These are phyloP conservation scores for Spatulosminthurus flaviceps DNA, from an alignment of 2,888 invertebrate genomes.

Conservation along the genomic window DNA sequence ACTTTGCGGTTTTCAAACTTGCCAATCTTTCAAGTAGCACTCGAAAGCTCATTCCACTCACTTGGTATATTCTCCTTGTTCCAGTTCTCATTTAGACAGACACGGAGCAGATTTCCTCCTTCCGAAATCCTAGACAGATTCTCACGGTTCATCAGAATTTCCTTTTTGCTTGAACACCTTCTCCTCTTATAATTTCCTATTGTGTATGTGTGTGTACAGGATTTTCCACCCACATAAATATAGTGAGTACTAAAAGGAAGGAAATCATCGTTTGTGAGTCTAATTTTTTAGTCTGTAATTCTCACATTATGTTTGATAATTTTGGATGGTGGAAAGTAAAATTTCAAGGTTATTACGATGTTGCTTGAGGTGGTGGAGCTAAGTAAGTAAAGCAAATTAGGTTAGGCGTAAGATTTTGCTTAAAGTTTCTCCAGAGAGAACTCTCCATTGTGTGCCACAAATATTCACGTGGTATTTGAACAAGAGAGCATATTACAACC, in stretches of 20 bases:
- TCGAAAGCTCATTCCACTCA: not conserved
- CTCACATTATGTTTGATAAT: not conserved
- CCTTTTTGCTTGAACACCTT: not conserved
- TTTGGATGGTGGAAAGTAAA: not conserved
- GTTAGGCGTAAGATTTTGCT: no score
- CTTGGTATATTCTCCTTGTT: no score
- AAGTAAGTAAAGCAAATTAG: no score
- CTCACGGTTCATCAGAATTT: constrained; percentile 26
- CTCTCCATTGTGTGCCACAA: constrained; percentile 1
- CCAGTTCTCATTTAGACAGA: not conserved
- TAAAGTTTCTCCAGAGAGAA: no score
- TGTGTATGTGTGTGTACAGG: not conserved
- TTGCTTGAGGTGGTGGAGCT: no score
- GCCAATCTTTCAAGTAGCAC: constrained; percentile 30
- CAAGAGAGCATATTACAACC: not conserved
- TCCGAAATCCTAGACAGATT: not conserved
- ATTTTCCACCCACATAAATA: not conserved
- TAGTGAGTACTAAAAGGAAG: no score
- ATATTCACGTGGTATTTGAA: not conserved
- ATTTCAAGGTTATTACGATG: no score
- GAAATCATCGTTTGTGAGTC: no score
- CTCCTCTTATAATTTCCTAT: not conserved
- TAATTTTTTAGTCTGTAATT: not conserved
- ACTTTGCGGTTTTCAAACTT: constrained; percentile 45
- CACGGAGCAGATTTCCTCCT: not conserved